Percentiles rank a stretch among this genome's conserved stretches.
Conservation (phyloP, 2,797 vertebrate species). For the Cyclura pinguis region DNA sequence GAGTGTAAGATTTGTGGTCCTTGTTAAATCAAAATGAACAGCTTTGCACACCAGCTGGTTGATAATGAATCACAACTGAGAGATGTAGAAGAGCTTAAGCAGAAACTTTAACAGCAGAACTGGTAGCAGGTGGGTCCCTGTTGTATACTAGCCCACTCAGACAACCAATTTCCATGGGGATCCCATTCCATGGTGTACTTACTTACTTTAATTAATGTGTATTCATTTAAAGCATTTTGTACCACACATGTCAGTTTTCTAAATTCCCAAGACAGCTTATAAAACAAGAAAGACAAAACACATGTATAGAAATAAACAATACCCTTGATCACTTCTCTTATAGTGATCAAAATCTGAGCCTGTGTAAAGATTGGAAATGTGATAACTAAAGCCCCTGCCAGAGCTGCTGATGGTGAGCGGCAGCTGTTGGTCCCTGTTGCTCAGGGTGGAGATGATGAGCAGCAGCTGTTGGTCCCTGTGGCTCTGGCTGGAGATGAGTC, state of each 20-base stretch:
- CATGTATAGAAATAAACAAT: not conserved
- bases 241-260: not conserved
- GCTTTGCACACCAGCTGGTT: slow-evolving; percentile 16
- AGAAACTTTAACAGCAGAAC: not conserved
- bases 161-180: not conserved
- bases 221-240: not conserved
- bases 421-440: no score
- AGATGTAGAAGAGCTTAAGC: not conserved
- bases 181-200: not conserved
- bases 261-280: not conserved
- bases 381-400: no score
- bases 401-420: no score
- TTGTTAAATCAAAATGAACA: slow-evolving; percentile 31
- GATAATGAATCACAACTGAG: slow-evolving; percentile 14
- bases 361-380: no score
- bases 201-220: not conserved
- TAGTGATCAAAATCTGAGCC: no score
- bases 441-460: no score
- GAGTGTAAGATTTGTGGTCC: slow-evolving; percentile 16
- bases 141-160: not conserved
- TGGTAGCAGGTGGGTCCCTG: not conserved
- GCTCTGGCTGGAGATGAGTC: no score
- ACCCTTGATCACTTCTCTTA: no score
- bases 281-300: not conserved
- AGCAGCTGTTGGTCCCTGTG: no score